Evolutionary conservation across 2,113 vertebrate species (phyloP).

Genomic region (Myiopsitta monachus): DNA sequence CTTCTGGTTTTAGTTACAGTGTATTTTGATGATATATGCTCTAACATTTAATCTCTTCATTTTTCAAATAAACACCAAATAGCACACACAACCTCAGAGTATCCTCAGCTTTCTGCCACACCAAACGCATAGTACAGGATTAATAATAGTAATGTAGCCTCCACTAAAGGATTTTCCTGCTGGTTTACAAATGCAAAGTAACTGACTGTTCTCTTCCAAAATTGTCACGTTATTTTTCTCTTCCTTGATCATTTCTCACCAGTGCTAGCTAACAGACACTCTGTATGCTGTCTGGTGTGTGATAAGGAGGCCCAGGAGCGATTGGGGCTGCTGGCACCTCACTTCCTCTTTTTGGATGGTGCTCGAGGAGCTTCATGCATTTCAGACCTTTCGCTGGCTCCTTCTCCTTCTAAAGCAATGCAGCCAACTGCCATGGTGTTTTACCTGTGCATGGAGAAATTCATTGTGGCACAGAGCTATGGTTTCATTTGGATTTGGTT

Average conservation of each 20-base stretch:
- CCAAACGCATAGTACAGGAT: background rate
- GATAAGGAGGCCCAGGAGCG: background rate
- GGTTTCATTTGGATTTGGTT: rapidly evolving
- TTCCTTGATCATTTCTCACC: background rate
- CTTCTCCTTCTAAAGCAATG: background rate
- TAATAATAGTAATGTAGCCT: background rate
- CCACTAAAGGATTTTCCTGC: background rate
- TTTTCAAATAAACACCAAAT: background rate
- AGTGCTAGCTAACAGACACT: background rate
- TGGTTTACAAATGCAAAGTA: background rate
- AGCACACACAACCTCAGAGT: background rate
- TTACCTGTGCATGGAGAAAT: background rate
- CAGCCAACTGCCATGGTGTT: background rate
- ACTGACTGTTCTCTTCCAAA: background rate
- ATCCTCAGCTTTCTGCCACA: background rate
- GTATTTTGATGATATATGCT: background rate
- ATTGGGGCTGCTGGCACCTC: background rate
- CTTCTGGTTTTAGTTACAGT: background rate
- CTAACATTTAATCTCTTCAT: background rate
- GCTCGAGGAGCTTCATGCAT: rapidly evolving
- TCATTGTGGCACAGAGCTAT: background rate
- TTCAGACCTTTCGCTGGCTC: background rate
- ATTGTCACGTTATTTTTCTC: background rate
- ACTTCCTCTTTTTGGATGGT: background rate
- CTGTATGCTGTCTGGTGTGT: background rate